Conservation (phyloP, 92 coral and sea anemone species). For the Heliopora coerulea region DNA sequence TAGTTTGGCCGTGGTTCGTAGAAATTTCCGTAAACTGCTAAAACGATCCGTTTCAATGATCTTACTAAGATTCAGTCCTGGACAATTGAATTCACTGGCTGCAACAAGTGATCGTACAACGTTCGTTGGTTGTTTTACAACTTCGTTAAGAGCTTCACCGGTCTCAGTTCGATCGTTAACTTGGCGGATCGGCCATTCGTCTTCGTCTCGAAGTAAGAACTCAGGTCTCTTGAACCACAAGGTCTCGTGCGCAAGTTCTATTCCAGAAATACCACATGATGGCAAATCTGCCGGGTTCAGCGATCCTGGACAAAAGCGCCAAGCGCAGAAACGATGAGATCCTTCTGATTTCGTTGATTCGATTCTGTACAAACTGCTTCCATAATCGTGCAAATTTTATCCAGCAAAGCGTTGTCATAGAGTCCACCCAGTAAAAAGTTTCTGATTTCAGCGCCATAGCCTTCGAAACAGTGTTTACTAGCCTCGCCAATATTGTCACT, state of each 20-base stretch:
- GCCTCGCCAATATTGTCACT: constrained; percentile 16
- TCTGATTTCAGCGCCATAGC: constrained; percentile 3
- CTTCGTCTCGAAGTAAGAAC: constrained; percentile 10
- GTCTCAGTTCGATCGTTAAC: not conserved
- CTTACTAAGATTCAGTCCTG: constrained; percentile 7
- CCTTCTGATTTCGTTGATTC: constrained; percentile 36
- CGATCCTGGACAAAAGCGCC: constrained; percentile 41
- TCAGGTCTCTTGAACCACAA: constrained; percentile 43
- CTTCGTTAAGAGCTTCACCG: constrained; percentile 12
- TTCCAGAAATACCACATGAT: constrained; percentile 33
- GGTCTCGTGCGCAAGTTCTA: constrained; percentile 21
- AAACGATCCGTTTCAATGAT: constrained; percentile 36
- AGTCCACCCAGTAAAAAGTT: constrained; percentile 40
- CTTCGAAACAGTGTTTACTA: constrained; percentile 8
- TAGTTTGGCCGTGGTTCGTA: constrained; percentile 57
- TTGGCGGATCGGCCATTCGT: constrained; percentile 43
- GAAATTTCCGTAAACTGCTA: constrained; percentile 42
- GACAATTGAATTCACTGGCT: not conserved
- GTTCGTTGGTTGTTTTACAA: constrained; percentile 18
- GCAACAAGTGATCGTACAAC: constrained; percentile 24
- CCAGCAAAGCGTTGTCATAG: constrained; percentile 33
- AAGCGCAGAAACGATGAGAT: constrained; percentile 1
- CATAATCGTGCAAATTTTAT: constrained; percentile 25
- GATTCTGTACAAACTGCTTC: constrained; percentile 39
- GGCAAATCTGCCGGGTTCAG: constrained; percentile 46